These are phyloP conservation scores for Drosophila quadrilineata DNA, from an alignment of 1,140 invertebrate species.

Conservation along the genomic window DNA sequence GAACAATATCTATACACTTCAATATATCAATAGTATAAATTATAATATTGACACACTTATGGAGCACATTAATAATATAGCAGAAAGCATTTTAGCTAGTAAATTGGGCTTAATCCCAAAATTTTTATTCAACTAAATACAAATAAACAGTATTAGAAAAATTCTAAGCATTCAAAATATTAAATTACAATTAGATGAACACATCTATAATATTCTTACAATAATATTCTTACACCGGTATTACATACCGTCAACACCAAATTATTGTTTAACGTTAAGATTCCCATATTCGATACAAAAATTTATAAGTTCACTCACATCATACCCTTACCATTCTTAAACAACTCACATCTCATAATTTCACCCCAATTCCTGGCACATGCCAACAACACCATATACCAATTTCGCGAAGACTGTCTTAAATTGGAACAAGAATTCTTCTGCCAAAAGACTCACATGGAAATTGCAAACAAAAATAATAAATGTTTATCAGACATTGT, in stretches of 20 bases:
- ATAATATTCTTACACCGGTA: background rate
- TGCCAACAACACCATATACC: background rate
- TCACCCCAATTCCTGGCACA: background rate
- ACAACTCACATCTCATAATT: background rate
- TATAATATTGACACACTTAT: slow-evolving; percentile 21
- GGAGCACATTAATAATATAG: slow-evolving; percentile 20
- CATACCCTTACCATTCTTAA: background rate
- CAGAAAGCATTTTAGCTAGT: slow-evolving; percentile 15
- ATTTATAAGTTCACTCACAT: background rate
- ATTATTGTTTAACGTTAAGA: background rate
- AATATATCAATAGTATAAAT: slow-evolving; percentile 14
- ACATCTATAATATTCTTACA: background rate
- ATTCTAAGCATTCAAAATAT: background rate
- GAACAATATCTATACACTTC: slow-evolving; percentile 14
- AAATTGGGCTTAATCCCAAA: slow-evolving; percentile 6
- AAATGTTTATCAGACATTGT: no score
- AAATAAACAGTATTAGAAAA: no score
- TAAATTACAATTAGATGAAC: background rate
- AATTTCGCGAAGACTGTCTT: background rate
- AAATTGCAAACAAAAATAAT: no score
- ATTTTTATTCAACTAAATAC: no score
- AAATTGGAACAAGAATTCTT: slow-evolving; percentile 16
- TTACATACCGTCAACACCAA: no score
- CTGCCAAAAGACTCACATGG: no score
- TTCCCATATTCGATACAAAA: background rate